Percentiles rank a stretch among this genome's conserved stretches.
These are phyloP conservation scores for Drosophila albomicans DNA, from an alignment of 1,140 invertebrate genomes.

Conservation along the genomic window DNA sequence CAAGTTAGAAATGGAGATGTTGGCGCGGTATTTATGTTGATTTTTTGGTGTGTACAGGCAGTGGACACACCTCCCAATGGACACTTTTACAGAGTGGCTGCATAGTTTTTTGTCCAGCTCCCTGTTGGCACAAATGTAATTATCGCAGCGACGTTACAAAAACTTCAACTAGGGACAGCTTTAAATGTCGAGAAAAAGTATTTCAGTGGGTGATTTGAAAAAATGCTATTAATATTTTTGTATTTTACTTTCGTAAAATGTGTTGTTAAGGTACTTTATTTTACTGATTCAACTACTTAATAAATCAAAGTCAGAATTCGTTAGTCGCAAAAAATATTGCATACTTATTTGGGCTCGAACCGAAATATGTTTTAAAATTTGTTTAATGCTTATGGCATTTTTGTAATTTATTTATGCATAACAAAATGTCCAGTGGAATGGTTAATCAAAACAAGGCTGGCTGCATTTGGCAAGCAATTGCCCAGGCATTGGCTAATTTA, in stretches of 20 bases:
- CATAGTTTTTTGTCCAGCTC: slow-evolving; percentile 39
- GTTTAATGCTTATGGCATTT: slow-evolving; percentile 16
- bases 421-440: slow-evolving; percentile 32
- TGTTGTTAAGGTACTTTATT: too few relatives aligned
- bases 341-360: neutral
- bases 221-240: too few relatives aligned
- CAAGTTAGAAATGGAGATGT: slow-evolving; percentile 83
- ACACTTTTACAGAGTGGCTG: slow-evolving; percentile 41
- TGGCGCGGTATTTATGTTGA: slow-evolving; percentile 80
- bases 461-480: slow-evolving; percentile 24
- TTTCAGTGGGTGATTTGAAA: too few relatives aligned
- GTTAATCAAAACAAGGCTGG: slow-evolving; percentile 60
- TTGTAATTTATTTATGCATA: slow-evolving; percentile 60
- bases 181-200: slow-evolving; percentile 28
- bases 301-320: too few relatives aligned
- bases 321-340: neutral
- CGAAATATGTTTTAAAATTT: slow-evolving; percentile 38
- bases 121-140: slow-evolving; percentile 64
- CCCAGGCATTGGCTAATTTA: slow-evolving; percentile 67
- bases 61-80: slow-evolving; percentile 24
- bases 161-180: slow-evolving; percentile 40
- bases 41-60: slow-evolving; percentile 47
- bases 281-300: too few relatives aligned
- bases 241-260: too few relatives aligned
- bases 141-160: slow-evolving; percentile 39